Evolutionary conservation across 2,797 vertebrate species (phyloP), one percentile per base, ranked within the genome.

Genomic region (Ptychobarbus kaznakovi): DNA sequence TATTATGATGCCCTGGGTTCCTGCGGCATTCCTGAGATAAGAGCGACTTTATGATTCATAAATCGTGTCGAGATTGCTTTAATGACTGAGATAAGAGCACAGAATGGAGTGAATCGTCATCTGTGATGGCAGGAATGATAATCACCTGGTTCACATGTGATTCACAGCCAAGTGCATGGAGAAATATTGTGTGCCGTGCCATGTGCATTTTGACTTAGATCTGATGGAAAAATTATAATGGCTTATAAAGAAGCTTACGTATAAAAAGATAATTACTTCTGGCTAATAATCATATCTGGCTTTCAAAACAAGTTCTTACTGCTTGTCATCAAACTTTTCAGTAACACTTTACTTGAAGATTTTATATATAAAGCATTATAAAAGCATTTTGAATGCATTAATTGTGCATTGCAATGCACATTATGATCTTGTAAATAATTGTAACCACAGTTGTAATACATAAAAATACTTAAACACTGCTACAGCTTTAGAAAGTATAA

Each of bases 1-100:
- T 66, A 49, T 70, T 75, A 42, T 68, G 46, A 65, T 86, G 84
- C 38, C 66, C 38, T 42, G 87, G 18, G 86, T 89, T 85, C 80
- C 72, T 81, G 16, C 18, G 44, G 74, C 49, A 76, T 84, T 88
- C 82, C 51, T 73, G n/a, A 83, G 86, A 90, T 87, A 90, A 88
- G 80, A 82, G 51, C 22, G 58, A 84, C 75, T 88, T 88, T 85
- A 85, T 85, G 86, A 85, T 82, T 88, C 75, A 86, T 89, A 85
- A 89, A 89, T 89, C 79, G 76, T 88, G 84, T 84, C 35, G 85
- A 87, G 87, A 86, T 82, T 86, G 88, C 68, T 70, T 85, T 90
- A 86, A 88, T 86, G 72, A 73, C 81, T 40, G 69, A 84, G 83
- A 91, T 88, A 89, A 89, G 46, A 78, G 85, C 56, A 38, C 16